Evolutionary conservation across 2,888 invertebrate genomes (phyloP).

Genomic region (Hipparchia semele): DNA sequence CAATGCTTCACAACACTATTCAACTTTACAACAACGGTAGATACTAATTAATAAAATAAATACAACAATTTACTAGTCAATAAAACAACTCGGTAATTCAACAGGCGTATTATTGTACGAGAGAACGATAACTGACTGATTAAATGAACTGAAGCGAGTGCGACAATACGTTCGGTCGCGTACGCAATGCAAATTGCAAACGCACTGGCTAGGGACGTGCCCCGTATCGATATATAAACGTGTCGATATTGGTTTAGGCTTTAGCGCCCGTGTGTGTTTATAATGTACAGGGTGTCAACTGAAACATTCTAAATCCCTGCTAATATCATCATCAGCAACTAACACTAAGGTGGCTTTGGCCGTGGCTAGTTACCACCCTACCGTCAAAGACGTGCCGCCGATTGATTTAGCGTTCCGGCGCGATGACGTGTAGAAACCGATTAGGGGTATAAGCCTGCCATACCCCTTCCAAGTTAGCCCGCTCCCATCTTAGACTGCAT

Average conservation of each 20-base stretch:
- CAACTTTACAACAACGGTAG: neutral
- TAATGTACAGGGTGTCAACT: slow-evolving; percentile 3
- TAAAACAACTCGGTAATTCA: slow-evolving; percentile 8
- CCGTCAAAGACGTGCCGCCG: no score
- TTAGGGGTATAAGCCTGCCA: no score
- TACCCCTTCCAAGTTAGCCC: no score
- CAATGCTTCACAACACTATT: neutral
- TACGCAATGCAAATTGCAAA: slow-evolving; percentile 25
- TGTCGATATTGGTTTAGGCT: slow-evolving; percentile 36
- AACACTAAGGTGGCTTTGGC: no score
- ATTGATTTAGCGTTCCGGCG: no score
- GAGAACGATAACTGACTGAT: slow-evolving; percentile 30
- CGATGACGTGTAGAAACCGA: no score
- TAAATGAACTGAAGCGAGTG: slow-evolving; percentile 17
- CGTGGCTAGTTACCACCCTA: no score
- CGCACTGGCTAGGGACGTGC: slow-evolving; percentile 33
- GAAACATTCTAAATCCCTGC: neutral
- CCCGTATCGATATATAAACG: slow-evolving; percentile 37
- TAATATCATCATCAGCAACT: no score
- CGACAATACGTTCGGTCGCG: slow-evolving; percentile 7
- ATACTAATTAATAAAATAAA: neutral
- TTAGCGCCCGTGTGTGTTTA: slow-evolving; percentile 31
- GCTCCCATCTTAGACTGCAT: no score
- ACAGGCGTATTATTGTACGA: slow-evolving; percentile 25
- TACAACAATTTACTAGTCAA: slow-evolving; percentile 2